Percentiles rank a stretch among this genome's conserved stretches.
Conservation (phyloP, 2,888 invertebrate species). For the Leptogaster cylindrica region DNA sequence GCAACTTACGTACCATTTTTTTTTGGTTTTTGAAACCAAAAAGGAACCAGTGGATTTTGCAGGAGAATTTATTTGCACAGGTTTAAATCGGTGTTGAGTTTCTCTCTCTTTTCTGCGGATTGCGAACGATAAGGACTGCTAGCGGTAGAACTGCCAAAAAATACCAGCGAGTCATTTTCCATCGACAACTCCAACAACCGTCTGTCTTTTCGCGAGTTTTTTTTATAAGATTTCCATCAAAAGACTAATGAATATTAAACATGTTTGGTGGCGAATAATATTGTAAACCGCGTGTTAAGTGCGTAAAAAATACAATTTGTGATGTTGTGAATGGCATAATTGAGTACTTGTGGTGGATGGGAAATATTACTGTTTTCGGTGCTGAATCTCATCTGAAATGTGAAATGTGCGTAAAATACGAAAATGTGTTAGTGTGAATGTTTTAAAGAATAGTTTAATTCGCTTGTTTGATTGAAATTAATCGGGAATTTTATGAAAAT, state of each 20-base stretch:
- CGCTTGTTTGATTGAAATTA: neutral
- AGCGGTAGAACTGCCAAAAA: constrained; percentile 1
- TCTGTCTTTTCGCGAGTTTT: constrained; percentile 26
- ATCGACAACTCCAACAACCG: constrained; percentile 24
- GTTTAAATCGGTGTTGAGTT: neutral
- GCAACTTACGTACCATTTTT: too few species aligned
- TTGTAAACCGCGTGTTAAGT: too few species aligned
- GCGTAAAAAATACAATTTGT: too few species aligned
- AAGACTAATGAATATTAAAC: neutral
- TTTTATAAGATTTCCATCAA: neutral
- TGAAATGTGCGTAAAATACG: too few species aligned
- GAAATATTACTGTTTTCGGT: neutral
- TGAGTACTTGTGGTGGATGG: neutral
- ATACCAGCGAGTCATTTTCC: constrained; percentile 10
- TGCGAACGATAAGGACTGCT: neutral
- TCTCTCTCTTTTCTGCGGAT: neutral
- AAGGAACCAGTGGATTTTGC: too few species aligned
- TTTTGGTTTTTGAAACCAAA: too few species aligned
- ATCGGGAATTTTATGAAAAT: neutral
- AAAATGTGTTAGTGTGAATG: neutral
- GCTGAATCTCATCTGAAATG: too few species aligned
- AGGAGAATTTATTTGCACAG: constrained; percentile 11
- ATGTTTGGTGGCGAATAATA: too few species aligned
- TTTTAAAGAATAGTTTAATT: neutral
- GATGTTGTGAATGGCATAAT: too few species aligned